Conservation (phyloP, 2,113 vertebrate genomes). For the Apodemus sylvaticus region DNA sequence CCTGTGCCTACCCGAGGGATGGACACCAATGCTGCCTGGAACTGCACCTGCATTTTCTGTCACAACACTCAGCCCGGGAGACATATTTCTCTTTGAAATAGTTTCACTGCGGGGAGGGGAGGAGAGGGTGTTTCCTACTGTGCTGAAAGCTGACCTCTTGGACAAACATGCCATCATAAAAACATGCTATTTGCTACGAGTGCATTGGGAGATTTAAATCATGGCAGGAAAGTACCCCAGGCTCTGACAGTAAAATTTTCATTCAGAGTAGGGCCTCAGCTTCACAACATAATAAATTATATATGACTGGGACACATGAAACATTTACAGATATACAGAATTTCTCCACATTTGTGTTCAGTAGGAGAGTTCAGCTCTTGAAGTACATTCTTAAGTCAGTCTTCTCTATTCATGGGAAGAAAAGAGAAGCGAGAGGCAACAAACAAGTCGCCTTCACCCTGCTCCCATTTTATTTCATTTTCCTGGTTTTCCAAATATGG, state of each 20-base stretch:
- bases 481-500: not conserved
- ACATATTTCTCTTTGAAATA: constrained; percentile 82
- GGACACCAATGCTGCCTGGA: not conserved
- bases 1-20: constrained; percentile 12
- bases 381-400: constrained; percentile 85
- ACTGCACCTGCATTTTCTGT: constrained; percentile 59
- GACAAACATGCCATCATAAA: constrained; percentile 89
- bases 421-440: constrained; percentile 59
- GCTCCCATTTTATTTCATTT: not conserved
- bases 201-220: constrained; percentile 88
- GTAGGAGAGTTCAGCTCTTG: constrained; percentile 82
- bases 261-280: constrained; percentile 89
- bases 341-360: constrained; percentile 85
- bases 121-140: constrained; percentile 76
- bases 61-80: constrained; percentile 72
- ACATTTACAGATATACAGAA: constrained; percentile 90
- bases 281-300: constrained; percentile 92
- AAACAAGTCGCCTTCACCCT: constrained; percentile 51
- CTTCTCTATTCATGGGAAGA: constrained; percentile 80
- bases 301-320: constrained; percentile 89
- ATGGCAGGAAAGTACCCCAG: constrained; percentile 87
- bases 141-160: constrained; percentile 88
- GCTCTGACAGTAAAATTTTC: constrained; percentile 89
- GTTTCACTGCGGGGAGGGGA: constrained; percentile 74
- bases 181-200: constrained; percentile 86